Base-by-base conservation (phyloP, 2,888 invertebrate species). In the Quadroppia sp. region DNA sequence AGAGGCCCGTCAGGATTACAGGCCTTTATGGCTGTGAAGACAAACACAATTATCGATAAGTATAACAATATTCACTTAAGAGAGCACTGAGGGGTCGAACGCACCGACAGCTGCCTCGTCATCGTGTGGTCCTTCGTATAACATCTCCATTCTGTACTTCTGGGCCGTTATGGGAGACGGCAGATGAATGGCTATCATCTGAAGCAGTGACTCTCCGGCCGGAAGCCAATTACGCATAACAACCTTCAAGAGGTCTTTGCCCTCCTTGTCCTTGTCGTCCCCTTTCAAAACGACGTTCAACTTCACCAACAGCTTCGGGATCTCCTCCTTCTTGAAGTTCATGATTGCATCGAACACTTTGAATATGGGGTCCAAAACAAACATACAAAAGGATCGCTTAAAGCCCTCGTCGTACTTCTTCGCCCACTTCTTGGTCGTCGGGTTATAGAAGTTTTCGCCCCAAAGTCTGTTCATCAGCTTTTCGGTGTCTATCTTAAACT, bases 151-250 rank as follows among this genome's bases (percentile, higher is more conserved):
- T 86, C 99, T 90, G 87, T 99, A 99, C 83, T 91, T 94, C 86
- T 99, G 99, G 73, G 99, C 98, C 75, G 94, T 93, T 72, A 99
- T 98, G 2, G 99, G 99, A 36, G 98, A 99, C 76, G 99, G 99
- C 83, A 99, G 87, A 83, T 99, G 99, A 83, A 99, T 96, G 85
- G 96, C 94, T 85, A 99, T 99, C 99, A 99, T 99, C 88, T 99
- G 97, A 86, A 99, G 92, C 81, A 99, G 86, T 81, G 99, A 95
- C 84, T 99, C 98, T 80, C 99, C 99, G 82, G 99, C 99, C 74
- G 99, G 99, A 84, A 99, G 86, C 99, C 99, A 99, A 77, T 92
- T 92, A 80, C 98, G 90, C 98, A 99, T 99, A 77, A 99, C 92
- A 79, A 92, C 90, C 88, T 99, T 99, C 80, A 99, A 87, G 78